phyloP scores from a whole-genome alignment of 2,888 invertebrate genomes.

The Sacculina carcini region DNA sequence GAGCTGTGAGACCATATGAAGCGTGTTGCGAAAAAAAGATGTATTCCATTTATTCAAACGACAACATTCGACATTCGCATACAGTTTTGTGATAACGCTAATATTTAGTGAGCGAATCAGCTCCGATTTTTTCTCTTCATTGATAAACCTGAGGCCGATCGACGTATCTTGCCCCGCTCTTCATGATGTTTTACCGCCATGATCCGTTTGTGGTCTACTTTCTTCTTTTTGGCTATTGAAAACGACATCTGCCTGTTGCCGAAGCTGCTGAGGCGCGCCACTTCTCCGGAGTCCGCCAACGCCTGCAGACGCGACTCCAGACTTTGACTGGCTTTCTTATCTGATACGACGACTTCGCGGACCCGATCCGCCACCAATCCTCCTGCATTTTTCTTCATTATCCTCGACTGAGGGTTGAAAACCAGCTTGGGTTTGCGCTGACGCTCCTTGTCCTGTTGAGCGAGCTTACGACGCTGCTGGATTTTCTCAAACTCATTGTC shows the following conservation, averaged over 20 bases:
- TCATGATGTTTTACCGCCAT: conserved; percentile 16
- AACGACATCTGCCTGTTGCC: conserved; percentile 2
- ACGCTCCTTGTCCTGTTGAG: background rate
- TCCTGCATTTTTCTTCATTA: too few species aligned
- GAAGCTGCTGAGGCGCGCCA: background rate
- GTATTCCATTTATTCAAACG: too few species aligned
- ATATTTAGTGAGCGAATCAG: too few species aligned
- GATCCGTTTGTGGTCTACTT: background rate
- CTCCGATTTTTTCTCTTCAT: too few species aligned
- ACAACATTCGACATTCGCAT: too few species aligned
- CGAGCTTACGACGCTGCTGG: background rate
- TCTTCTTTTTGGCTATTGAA: background rate
- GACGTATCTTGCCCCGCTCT: conserved; percentile 19
- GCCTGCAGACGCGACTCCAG: background rate
- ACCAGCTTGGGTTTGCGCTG: background rate
- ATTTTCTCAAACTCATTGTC: background rate
- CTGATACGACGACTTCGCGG: background rate
- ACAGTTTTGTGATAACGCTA: too few species aligned
- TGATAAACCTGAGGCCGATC: too few species aligned
- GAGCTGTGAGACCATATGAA: too few species aligned
- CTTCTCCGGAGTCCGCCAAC: background rate
- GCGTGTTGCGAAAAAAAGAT: too few species aligned
- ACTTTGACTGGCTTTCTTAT: too few species aligned
- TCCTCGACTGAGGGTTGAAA: background rate
- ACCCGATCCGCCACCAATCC: background rate